These are phyloP conservation scores for Glandiceps talaboti DNA, from an alignment of 53 echinoderm and acorn worm species.

Conservation along the genomic window DNA sequence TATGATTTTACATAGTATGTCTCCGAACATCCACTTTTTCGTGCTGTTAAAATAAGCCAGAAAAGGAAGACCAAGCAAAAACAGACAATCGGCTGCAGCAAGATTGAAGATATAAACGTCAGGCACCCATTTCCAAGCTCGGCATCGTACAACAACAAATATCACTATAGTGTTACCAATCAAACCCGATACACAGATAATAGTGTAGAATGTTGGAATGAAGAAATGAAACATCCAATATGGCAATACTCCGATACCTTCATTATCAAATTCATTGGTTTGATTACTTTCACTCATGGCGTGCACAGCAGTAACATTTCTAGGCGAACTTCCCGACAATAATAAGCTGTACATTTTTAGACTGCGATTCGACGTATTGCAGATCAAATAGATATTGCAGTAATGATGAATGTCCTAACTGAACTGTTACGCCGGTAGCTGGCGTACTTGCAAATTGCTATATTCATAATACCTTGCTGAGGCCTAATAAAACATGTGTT, in stretches of 20 bases:
- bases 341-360: no score
- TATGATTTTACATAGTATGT: conserved; percentile 26
- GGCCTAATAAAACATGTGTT: no score
- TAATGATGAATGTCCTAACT: no score
- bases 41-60: conserved; percentile 10
- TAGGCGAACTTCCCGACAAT: no score
- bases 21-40: conserved; percentile 4
- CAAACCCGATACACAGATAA: conserved; percentile 22
- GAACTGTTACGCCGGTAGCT: no score
- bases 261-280: background rate
- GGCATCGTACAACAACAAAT: conserved; percentile 24
- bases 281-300: no score
- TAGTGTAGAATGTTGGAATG: conserved; percentile 9
- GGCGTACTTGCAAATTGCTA: no score
- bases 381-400: no score
- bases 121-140: conserved; percentile 37
- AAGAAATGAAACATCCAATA: conserved; percentile 3
- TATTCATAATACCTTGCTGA: no score
- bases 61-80: conserved; percentile 19
- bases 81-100: conserved; percentile 27
- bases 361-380: no score
- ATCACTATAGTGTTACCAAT: conserved; percentile 32
- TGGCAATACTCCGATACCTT: background rate
- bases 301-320: no score
- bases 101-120: conserved; percentile 44